Percentiles rank a stretch among this genome's conserved stretches.
Conservation (phyloP, 2,797 vertebrate genomes). For the Trematomus bernacchii region DNA sequence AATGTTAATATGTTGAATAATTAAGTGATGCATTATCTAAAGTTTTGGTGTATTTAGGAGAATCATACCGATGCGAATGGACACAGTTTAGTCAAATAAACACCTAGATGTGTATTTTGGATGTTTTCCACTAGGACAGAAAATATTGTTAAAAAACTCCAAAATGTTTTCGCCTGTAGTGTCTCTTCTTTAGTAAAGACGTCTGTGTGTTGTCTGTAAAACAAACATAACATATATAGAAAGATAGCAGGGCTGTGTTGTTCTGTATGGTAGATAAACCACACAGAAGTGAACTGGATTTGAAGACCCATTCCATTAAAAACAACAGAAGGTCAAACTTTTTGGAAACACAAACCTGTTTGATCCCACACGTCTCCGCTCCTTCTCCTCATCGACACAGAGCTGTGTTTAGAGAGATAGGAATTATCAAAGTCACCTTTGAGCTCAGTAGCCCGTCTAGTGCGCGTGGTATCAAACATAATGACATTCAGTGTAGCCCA, state of each 20-base stretch:
- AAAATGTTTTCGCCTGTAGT: too few species aligned
- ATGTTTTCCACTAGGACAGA: too few species aligned
- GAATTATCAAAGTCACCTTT: slow-evolving; percentile 93
- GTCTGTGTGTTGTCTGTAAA: slow-evolving; percentile 30
- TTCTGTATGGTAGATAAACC: slow-evolving; percentile 21
- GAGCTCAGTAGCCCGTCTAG: slow-evolving; percentile 88
- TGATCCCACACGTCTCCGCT: slow-evolving; percentile 48
- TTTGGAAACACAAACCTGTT: slow-evolving; percentile 62
- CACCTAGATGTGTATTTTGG: too few species aligned
- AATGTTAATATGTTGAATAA: too few species aligned
- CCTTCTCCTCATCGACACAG: slow-evolving; percentile 56
- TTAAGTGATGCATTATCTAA: too few species aligned
- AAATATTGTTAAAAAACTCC: too few species aligned
- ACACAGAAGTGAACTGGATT: slow-evolving; percentile 16
- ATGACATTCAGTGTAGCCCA: slow-evolving; percentile 87
- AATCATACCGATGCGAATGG: too few species aligned
- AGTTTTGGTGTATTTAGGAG: too few species aligned
- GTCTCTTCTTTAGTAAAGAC: slow-evolving; percentile 15
- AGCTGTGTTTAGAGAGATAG: slow-evolving; percentile 80
- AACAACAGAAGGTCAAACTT: slow-evolving; percentile 67
- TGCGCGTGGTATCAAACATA: slow-evolving; percentile 85
- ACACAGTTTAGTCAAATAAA: too few species aligned
- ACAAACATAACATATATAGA: slow-evolving; percentile 33
- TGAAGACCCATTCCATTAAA: slow-evolving; percentile 45
- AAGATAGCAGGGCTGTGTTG: slow-evolving; percentile 1